Conservation (phyloP, 2,888 invertebrate genomes). For the Drosophila fungiperda region DNA sequence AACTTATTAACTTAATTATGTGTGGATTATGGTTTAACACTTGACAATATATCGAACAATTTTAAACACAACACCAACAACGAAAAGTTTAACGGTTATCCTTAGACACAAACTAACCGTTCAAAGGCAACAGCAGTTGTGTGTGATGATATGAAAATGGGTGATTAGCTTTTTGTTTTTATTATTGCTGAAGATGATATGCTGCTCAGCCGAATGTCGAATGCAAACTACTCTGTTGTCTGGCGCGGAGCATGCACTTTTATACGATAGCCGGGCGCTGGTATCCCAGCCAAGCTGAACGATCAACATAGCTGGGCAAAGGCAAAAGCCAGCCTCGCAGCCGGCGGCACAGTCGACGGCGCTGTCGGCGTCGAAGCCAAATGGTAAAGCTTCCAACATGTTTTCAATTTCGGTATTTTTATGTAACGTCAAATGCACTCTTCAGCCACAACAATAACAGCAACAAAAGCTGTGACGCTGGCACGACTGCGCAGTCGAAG, state of each 20-base stretch:
- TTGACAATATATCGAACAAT: conserved; percentile 4
- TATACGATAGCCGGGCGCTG: conserved; percentile 75
- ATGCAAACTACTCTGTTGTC: conserved; percentile 82
- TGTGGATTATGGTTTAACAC: background rate
- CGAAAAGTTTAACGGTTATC: conserved; percentile 12
- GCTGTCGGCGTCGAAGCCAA: conserved; percentile 6
- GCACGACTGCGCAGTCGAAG: conserved; percentile 20
- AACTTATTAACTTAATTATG: background rate
- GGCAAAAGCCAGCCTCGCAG: conserved; percentile 48
- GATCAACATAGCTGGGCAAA: conserved; percentile 59
- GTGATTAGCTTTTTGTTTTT: background rate
- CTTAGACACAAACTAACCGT: conserved; percentile 67
- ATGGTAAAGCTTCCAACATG: conserved; percentile 61
- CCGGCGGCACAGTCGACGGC: background rate
- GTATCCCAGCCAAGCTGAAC: conserved; percentile 44
- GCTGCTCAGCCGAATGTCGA: conserved; percentile 78
- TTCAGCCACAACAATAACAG: conserved; percentile 40
- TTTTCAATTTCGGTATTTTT: conserved; percentile 63
- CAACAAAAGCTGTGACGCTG: conserved; percentile 33
- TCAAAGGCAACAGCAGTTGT: conserved; percentile 55
- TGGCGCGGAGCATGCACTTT: conserved; percentile 81
- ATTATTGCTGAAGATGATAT: conserved; percentile 51
- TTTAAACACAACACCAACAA: background rate
- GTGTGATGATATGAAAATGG: conserved; percentile 30
- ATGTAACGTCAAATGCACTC: conserved; percentile 78